Evolutionary conservation across 2,797 vertebrate species (phyloP).

Genomic region (Odontamblyopus rebecca): DNA sequence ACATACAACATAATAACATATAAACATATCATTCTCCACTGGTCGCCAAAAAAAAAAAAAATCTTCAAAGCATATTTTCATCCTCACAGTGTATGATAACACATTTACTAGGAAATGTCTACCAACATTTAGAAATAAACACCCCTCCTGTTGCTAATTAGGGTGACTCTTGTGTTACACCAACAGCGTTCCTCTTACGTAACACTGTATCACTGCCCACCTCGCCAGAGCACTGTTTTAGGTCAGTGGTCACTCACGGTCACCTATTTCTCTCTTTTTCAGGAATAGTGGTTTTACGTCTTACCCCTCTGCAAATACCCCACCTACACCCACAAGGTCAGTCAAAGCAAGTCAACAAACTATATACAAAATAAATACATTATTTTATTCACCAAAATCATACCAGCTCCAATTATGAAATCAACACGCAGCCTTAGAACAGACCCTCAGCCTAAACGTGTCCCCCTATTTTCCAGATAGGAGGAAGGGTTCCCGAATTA

Average conservation of each 20-base stretch:
- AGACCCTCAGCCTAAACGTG: neutral
- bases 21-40: too few species aligned
- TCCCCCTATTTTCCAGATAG: too few species aligned
- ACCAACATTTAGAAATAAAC: constrained; percentile 26
- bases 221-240: constrained; percentile 16
- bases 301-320: constrained; percentile 64
- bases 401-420: neutral
- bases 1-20: too few species aligned
- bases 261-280: constrained; percentile 31
- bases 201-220: constrained; percentile 34
- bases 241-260: constrained; percentile 47
- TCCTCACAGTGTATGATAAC: constrained; percentile 9
- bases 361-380: neutral
- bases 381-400: too few species aligned
- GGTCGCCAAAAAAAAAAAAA: too few species aligned
- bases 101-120: constrained; percentile 22
- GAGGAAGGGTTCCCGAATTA: neutral
- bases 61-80: constrained; percentile 12
- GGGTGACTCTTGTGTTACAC: constrained; percentile 27
- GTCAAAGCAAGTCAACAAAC: neutral
- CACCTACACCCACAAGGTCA: constrained; percentile 74
- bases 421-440: neutral
- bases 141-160: constrained; percentile 31
- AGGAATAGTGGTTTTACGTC: constrained; percentile 74
- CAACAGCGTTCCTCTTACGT: constrained; percentile 29